Percentiles rank a stretch among this genome's conserved stretches.
phyloP scores from a whole-genome alignment of 1,140 invertebrate genomes.

The Aphelinus atriplicis region DNA sequence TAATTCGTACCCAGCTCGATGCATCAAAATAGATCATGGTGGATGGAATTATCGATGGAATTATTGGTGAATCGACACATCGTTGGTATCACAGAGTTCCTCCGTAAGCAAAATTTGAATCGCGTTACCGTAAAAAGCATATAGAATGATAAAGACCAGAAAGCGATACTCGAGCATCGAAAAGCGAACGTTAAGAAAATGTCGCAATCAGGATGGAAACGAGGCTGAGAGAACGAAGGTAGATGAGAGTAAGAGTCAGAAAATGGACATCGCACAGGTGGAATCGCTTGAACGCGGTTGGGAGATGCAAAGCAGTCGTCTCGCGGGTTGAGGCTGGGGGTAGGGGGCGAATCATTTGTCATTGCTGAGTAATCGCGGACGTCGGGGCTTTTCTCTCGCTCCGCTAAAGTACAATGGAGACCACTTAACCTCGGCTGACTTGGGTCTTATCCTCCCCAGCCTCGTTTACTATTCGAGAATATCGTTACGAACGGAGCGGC shows the following conservation, averaged over 20 bases:
- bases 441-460: slow-evolving; percentile 43
- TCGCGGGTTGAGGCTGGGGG: slow-evolving; percentile 10
- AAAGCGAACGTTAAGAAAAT: not conserved
- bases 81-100: no score
- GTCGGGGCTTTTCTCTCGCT: slow-evolving; percentile 38
- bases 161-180: no score
- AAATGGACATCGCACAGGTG: slow-evolving; percentile 9
- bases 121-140: no score
- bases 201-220: not conserved
- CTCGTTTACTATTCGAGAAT: slow-evolving; percentile 28
- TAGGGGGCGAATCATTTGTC: slow-evolving; percentile 55
- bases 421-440: slow-evolving; percentile 55
- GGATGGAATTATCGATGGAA: no score
- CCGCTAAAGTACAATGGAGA: slow-evolving; percentile 59
- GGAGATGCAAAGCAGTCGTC: slow-evolving; percentile 44
- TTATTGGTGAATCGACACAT: no score
- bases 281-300: slow-evolving; percentile 25
- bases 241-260: not conserved
- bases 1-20: not conserved
- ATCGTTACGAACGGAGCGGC: not conserved
- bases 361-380: slow-evolving; percentile 58
- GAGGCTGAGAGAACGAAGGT: not conserved
- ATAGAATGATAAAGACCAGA: no score
- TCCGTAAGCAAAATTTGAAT: no score
- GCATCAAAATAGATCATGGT: no score